Conservation (phyloP, 1,140 invertebrate species). For the Matsumurasca onukii region DNA sequence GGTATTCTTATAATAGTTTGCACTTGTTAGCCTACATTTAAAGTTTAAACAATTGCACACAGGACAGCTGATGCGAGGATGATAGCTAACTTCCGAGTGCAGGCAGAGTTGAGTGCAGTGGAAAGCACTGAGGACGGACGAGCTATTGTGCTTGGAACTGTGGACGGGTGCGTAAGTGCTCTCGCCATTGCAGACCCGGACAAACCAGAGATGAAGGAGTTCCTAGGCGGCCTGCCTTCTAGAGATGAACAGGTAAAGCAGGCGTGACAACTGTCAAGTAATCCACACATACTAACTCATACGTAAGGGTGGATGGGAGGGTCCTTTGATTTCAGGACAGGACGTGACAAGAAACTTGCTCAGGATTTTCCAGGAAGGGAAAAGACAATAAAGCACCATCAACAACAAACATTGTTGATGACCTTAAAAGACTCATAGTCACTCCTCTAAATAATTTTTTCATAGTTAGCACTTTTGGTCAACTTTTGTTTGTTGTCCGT, state of each 20-base stretch:
- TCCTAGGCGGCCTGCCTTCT: slow-evolving; percentile 66
- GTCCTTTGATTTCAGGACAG: slow-evolving; percentile 7
- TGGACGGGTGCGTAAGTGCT: slow-evolving; percentile 93
- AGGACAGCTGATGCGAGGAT: slow-evolving; percentile 83
- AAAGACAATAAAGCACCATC: neutral
- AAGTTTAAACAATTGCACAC: too few species aligned
- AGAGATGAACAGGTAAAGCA: slow-evolving; percentile 64
- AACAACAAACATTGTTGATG: too few species aligned
- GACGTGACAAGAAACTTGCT: neutral
- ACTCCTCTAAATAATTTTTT: too few species aligned
- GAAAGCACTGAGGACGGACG: slow-evolving; percentile 79
- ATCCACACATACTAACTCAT: too few species aligned
- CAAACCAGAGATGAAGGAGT: slow-evolving; percentile 62
- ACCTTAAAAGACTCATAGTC: too few species aligned
- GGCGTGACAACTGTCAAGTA: neutral
- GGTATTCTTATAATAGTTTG: too few species aligned
- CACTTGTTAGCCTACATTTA: too few species aligned
- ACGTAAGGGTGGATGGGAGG: slow-evolving; percentile 23
- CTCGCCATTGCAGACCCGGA: slow-evolving; percentile 84
- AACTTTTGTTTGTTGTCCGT: too few species aligned
- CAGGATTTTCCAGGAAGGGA: neutral
- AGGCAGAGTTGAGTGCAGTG: slow-evolving; percentile 86
- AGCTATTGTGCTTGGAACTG: slow-evolving; percentile 83
- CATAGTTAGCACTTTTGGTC: too few species aligned
- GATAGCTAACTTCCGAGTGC: slow-evolving; percentile 90